A percentile compares a stretch with the other conserved stretches of the same genome.
phyloP scores from a whole-genome alignment of 2,888 invertebrate genomes.

The Xestia c-nigrum region DNA sequence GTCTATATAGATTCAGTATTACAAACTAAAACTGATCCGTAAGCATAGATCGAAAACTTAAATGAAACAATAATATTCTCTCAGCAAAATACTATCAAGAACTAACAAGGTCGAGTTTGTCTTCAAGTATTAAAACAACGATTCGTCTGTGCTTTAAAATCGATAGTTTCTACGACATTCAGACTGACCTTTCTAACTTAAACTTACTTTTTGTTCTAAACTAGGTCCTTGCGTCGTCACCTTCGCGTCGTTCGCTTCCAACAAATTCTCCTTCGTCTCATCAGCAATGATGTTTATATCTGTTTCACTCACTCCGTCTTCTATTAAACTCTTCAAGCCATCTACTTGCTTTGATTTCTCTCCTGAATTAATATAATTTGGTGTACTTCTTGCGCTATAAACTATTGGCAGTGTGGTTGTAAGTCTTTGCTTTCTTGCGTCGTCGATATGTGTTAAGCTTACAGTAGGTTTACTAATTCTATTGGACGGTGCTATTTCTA shows the following conservation, averaged over 20 bases:
- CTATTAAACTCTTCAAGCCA: conserved; percentile 84
- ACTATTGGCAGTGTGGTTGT: conserved; percentile 73
- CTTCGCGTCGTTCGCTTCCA: conserved; percentile 72
- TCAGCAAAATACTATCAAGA: background rate
- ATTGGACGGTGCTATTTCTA: conserved; percentile 91
- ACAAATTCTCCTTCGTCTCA: conserved; percentile 70
- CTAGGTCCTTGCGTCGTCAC: conserved; percentile 92
- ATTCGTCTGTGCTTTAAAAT: conserved; percentile 26
- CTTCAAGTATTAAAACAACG: conserved; percentile 19
- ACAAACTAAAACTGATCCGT: conserved; percentile 1
- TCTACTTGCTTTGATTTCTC: conserved; percentile 84
- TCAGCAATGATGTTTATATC: conserved; percentile 87
- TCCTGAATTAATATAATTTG: conserved; percentile 82
- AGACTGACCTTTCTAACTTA: conserved; percentile 24
- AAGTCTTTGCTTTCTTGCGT: conserved; percentile 72
- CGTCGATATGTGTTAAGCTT: conserved; percentile 82
- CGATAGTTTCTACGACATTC: conserved; percentile 36
- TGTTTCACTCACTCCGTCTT: conserved; percentile 85
- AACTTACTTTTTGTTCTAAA: conserved; percentile 91
- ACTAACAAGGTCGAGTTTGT: conserved; percentile 17
- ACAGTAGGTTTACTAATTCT: conserved; percentile 83
- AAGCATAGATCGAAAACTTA: conserved; percentile 11
- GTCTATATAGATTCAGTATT: background rate
- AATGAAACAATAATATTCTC: conserved; percentile 23
- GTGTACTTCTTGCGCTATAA: conserved; percentile 69